Base-by-base conservation (phyloP, 2,888 invertebrate species). In the Brachynemurus nebulosus region DNA sequence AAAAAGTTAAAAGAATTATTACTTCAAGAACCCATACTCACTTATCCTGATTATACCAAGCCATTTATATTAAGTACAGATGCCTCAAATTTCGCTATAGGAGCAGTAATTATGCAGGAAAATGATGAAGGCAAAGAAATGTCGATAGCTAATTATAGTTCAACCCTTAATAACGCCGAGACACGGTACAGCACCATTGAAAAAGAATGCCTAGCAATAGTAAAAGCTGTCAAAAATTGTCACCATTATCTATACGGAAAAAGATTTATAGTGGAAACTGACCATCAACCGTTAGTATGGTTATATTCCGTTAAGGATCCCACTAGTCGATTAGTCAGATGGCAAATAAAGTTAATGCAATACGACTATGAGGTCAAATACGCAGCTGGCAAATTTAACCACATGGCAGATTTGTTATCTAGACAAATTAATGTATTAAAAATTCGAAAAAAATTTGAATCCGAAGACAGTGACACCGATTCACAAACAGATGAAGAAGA, bases 321-420 rank as follows among this genome's bases (percentile, higher is more conserved):
- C 6, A n/a, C n/a, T 14, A 14, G 34, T 12, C 7, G 16, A 34
- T 7, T n/a, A 5, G 12, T 14, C 6, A 12, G 16, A n/a, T 34
- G 34, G 34, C 12, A 7, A 34, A 6, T 34, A 34, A n/a, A 12
- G 7, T 14, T 34, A 14, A 12, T 14, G 16, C 12, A 34, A 34
- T 34, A 34, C 12, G 34, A 34, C 16, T 34, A 12, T n/a, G 34
- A 34, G 12, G 34, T 34, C 12, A 34, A n/a, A 34, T 34, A 34
- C 12, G 7, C 12, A 6, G 12, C 34, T 6, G 34, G 34, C 12
- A 34, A 34, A 34, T 9, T 11, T 6, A 23, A 23, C 11, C 25
- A 23, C 25, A 23, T 23, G 23, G 23, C 23, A 23, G 23, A 23
- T 9, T 7, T 23, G 9, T 9, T 23, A 23, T 23, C 25, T 8